phyloP scores from a whole-genome alignment of 2,888 invertebrate genomes.

The Eurytoma adleriae region DNA sequence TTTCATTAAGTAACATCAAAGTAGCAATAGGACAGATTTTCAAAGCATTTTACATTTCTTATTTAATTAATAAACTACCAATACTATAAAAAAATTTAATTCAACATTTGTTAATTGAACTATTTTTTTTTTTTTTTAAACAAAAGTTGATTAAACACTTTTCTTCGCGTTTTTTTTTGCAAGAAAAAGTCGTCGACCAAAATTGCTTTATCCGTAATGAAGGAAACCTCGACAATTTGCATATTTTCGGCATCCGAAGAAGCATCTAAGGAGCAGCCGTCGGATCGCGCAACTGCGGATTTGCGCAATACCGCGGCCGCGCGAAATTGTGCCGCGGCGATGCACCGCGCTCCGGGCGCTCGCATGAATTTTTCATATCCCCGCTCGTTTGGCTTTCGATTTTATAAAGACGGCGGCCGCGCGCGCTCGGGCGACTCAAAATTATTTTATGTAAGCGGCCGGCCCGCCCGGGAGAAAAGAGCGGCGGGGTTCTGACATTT shows the following conservation, averaged over 20 bases:
- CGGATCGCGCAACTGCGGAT: background rate
- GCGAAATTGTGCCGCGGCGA: background rate
- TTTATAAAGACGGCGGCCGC: slow-evolving; percentile 14
- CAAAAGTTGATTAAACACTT: too few relatives aligned
- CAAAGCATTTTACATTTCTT: too few relatives aligned
- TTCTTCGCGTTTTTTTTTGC: too few relatives aligned
- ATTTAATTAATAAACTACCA: too few relatives aligned
- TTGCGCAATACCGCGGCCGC: background rate
- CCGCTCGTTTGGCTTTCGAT: slow-evolving; percentile 43
- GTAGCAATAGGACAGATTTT: too few relatives aligned
- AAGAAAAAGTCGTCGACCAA: too few relatives aligned
- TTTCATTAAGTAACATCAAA: too few relatives aligned
- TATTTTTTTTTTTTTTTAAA: too few relatives aligned
- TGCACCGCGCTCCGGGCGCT: background rate
- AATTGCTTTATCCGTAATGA: too few relatives aligned
- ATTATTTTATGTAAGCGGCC: slow-evolving; percentile 56
- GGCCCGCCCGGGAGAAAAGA: slow-evolving; percentile 43
- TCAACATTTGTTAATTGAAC: too few relatives aligned
- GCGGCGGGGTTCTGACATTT: slow-evolving; percentile 69
- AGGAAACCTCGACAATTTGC: too few relatives aligned
- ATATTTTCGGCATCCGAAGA: background rate
- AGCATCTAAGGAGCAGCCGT: background rate
- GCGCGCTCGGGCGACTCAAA: slow-evolving; percentile 33
- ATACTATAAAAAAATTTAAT: too few relatives aligned
- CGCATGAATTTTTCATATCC: slow-evolving; percentile 48